phyloP scores from a whole-genome alignment of 2,888 invertebrate species.

The Pristionchus mayeri region DNA sequence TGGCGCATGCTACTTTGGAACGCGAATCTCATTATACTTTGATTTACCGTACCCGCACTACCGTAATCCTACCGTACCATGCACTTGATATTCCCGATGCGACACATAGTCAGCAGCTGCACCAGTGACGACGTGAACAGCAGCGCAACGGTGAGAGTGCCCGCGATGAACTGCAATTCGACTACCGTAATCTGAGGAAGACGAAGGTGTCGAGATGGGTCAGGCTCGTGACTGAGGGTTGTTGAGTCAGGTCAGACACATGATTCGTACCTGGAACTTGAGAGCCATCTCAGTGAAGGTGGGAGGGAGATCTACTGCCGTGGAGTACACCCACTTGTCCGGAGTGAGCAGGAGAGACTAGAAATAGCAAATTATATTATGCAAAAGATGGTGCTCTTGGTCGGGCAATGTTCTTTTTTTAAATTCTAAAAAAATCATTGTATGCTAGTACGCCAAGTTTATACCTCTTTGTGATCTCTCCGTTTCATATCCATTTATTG shows the following conservation, averaged over 20 bases:
- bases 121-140: constrained; percentile 65
- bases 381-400: too few species aligned
- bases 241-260: not conserved
- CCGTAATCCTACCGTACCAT: too few species aligned
- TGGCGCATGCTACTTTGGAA: too few species aligned
- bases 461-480: too few species aligned
- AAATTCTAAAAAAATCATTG: too few species aligned
- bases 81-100: constrained; percentile 64
- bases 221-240: not conserved
- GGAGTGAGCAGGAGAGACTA: constrained; percentile 69
- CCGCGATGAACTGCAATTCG: constrained; percentile 56
- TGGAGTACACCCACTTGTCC: constrained; percentile 70
- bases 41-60: too few species aligned
- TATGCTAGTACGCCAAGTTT: too few species aligned
- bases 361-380: not conserved
- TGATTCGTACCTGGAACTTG: constrained; percentile 66
- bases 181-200: not conserved
- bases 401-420: too few species aligned
- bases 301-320: constrained; percentile 61
- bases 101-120: constrained; percentile 67
- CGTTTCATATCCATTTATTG: too few species aligned
- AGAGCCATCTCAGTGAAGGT: constrained; percentile 69
- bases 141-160: constrained; percentile 54
- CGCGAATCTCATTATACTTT: too few species aligned
- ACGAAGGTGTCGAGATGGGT: constrained; percentile 44